A percentile compares a stretch with the other conserved stretches of the same genome.
phyloP scores from a whole-genome alignment of 2,797 vertebrate species.

The Rhinatrema bivittatum region DNA sequence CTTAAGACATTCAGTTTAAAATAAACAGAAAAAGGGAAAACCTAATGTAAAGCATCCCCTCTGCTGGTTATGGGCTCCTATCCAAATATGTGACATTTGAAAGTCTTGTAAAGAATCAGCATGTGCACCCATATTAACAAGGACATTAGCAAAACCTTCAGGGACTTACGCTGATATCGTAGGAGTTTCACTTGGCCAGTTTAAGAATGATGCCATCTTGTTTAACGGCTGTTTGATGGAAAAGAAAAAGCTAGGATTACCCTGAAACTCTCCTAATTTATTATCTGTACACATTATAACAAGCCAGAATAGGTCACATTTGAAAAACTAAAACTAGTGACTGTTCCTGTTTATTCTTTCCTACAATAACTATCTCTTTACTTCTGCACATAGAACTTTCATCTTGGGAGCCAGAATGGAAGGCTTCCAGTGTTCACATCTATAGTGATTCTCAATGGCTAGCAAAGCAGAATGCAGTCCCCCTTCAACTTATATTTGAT shows the following conservation, averaged over 20 bases:
- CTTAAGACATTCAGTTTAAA: background rate
- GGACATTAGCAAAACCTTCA: constrained; percentile 23
- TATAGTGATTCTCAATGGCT: too few relatives aligned
- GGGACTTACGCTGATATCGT: background rate
- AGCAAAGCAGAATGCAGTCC: too few relatives aligned
- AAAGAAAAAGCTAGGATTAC: constrained; percentile 43
- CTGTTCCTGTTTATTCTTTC: too few relatives aligned
- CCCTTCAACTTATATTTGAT: too few relatives aligned
- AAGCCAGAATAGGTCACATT: background rate
- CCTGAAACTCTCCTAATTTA: background rate
- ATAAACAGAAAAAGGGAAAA: accelerated
- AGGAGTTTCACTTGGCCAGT: constrained; percentile 22
- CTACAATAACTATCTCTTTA: too few relatives aligned
- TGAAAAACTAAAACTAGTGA: background rate
- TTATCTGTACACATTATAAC: background rate
- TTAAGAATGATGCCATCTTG: constrained; percentile 40
- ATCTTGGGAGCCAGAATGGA: too few relatives aligned
- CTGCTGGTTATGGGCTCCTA: accelerated
- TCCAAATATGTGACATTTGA: background rate
- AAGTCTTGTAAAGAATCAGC: background rate
- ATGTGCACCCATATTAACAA: background rate
- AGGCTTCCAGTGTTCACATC: too few relatives aligned
- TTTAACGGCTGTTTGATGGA: constrained; percentile 49
- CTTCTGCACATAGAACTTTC: too few relatives aligned
- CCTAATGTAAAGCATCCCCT: accelerated